Base-by-base conservation (phyloP, 2,113 vertebrate genomes). In the Tupaia chinensis region DNA sequence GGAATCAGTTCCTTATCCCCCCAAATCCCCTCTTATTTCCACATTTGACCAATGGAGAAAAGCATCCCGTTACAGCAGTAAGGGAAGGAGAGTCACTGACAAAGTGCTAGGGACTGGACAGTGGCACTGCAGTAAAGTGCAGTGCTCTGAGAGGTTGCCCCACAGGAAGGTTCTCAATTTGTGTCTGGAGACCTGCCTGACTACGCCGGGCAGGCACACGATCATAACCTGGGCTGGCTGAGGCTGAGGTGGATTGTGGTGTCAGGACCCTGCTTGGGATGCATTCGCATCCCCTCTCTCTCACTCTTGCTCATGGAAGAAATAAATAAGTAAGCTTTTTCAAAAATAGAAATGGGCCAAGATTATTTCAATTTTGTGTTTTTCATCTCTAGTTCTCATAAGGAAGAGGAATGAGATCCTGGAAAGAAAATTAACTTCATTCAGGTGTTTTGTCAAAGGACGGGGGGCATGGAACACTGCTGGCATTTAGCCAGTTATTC, bases 401-500 rank as follows among this genome's bases (percentile, higher is more conserved):
- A 73, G 23, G 23, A 93, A 84, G 56, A 20, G 8, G 2, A 27
- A 78, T 76, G 61, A 90, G 22, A 58, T 22, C 25, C 8, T n/a
- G 2, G 60, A 89, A 70, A 87, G 58, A 72, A 0, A 89, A 65
- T 74, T n/a, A 60, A 74, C 44, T 76, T 68, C 69, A 34, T 58
- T 60, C 15, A 70, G 9, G 27, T 93, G 11, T 76, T 95, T 73
- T 73, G 12, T 1, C 7, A 25, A 77, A 89, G 58, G 91, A 56
- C 6, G 68, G 14, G 10, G 25, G 19, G 69, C 29, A 63, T 3
- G 69, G 23, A 76, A 72, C 5, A 29, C 34, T 27, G 54, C 1
- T 73, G 19, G 19, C 27, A 89, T 54, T 93, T 68, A 92, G 17
- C 7, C 69, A 73, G 78, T 91, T 83, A 81, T 27, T 90, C 87